Evolutionary conservation across 2,113 vertebrate species (phyloP).

Genomic region (Corythaeola cristata): DNA sequence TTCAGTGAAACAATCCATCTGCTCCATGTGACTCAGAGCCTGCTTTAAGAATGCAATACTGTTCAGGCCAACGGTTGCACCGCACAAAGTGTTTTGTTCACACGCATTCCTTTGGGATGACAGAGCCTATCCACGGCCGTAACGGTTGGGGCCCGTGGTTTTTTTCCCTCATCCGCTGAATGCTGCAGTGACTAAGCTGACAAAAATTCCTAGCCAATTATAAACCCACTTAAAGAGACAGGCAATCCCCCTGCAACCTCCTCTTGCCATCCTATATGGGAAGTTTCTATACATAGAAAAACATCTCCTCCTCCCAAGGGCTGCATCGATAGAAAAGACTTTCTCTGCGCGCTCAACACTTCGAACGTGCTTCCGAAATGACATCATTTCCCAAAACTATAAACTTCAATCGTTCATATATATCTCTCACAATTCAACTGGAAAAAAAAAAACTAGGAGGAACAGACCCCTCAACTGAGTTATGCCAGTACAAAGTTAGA

Average conservation of each 20-base stretch:
- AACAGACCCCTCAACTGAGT: neutral
- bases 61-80: slow-evolving; percentile 74
- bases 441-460: neutral
- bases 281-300: slow-evolving; percentile 68
- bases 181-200: slow-evolving; percentile 77
- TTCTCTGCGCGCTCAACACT: neutral
- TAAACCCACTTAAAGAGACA: slow-evolving; percentile 78
- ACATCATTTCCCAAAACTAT: slow-evolving; percentile 47
- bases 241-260: slow-evolving; percentile 51
- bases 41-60: slow-evolving; percentile 73
- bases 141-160: slow-evolving; percentile 77
- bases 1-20: slow-evolving; percentile 76
- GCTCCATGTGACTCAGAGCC: slow-evolving; percentile 74
- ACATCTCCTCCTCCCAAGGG: slow-evolving; percentile 43
- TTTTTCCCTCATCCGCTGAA: slow-evolving; percentile 73
- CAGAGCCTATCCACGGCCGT: slow-evolving; percentile 73
- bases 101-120: slow-evolving; percentile 82
- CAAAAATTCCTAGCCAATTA: slow-evolving; percentile 78
- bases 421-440: neutral
- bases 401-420: neutral
- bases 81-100: slow-evolving; percentile 78
- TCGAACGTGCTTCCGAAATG: slow-evolving; percentile 43
- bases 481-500: neutral
- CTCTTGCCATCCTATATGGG: slow-evolving; percentile 59
- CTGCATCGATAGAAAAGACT: slow-evolving; percentile 12